A percentile compares a stretch with the other conserved stretches of the same genome.
phyloP scores from a whole-genome alignment of 2,888 invertebrate species.

The Lumbricus terrestris region DNA sequence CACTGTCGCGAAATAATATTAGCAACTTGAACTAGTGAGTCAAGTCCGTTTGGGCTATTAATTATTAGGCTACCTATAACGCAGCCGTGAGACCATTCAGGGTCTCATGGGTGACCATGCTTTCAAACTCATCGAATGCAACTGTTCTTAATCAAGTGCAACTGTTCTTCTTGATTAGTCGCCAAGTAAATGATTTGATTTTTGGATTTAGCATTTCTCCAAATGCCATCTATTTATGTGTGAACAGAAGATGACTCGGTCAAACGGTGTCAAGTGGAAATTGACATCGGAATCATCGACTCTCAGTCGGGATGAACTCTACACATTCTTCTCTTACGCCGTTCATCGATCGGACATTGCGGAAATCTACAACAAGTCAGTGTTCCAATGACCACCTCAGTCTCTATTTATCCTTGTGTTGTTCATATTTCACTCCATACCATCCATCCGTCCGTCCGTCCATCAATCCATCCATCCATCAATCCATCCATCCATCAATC shows the following conservation, averaged over 20 bases:
- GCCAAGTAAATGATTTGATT: too few species aligned
- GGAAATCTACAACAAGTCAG: slow-evolving; percentile 34
- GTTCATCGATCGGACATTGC: slow-evolving; percentile 32
- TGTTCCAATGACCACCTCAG: neutral
- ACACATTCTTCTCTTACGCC: slow-evolving; percentile 30
- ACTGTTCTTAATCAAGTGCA: too few species aligned
- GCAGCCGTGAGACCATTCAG: too few species aligned
- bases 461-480: neutral
- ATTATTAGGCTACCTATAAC: too few species aligned
- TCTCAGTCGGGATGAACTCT: slow-evolving; percentile 29
- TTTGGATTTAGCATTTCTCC: too few species aligned
- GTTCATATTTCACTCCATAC: too few species aligned
- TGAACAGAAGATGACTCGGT: slow-evolving; percentile 27
- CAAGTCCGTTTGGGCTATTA: neutral
- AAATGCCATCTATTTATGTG: slow-evolving; percentile 11
- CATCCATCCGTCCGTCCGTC: neutral
- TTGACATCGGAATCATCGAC: neutral
- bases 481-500: neutral
- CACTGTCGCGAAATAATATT: too few species aligned
- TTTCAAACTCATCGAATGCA: too few species aligned
- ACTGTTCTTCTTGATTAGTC: too few species aligned
- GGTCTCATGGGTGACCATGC: too few species aligned
- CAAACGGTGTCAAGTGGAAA: slow-evolving; percentile 23
- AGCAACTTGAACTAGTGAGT: neutral
- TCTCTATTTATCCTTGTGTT: too few species aligned